These are phyloP conservation scores for Chaetodon trifascialis DNA, from an alignment of 2,113 vertebrate species.

Conservation along the genomic window DNA sequence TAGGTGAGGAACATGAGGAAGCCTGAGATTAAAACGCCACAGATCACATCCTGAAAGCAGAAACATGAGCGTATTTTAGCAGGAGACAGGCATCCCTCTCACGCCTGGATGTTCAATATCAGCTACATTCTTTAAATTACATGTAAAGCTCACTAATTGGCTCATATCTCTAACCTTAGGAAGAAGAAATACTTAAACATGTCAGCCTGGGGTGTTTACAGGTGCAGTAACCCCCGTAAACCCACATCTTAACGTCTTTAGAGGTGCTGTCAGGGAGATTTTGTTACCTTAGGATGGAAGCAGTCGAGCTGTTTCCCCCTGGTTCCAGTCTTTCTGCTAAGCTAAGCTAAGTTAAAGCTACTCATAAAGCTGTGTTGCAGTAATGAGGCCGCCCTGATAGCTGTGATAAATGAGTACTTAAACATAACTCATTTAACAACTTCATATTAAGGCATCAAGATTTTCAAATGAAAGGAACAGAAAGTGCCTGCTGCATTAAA, in stretches of 20 bases:
- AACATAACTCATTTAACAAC: not conserved
- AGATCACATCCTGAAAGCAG: slow-evolving; percentile 91
- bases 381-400: not conserved
- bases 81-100: too few relatives aligned
- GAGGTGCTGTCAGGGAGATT: not conserved
- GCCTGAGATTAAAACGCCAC: slow-evolving; percentile 86
- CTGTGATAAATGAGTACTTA: not conserved
- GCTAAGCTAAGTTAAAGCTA: not conserved
- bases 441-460: not conserved
- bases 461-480: not conserved
- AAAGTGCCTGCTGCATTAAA: slow-evolving; percentile 2
- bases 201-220: too few relatives aligned
- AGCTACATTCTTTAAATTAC: too few relatives aligned
- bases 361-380: not conserved
- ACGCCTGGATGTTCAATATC: not conserved
- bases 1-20: slow-evolving; percentile 84
- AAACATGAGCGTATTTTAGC: not conserved
- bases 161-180: not conserved
- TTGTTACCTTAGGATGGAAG: not conserved
- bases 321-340: not conserved
- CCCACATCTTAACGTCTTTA: too few relatives aligned
- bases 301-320: not conserved
- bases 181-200: too few relatives aligned
- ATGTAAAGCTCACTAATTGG: not conserved
- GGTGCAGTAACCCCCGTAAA: too few relatives aligned